Conservation (phyloP, 2,888 invertebrate species). For the Eretmocerus hayati region DNA sequence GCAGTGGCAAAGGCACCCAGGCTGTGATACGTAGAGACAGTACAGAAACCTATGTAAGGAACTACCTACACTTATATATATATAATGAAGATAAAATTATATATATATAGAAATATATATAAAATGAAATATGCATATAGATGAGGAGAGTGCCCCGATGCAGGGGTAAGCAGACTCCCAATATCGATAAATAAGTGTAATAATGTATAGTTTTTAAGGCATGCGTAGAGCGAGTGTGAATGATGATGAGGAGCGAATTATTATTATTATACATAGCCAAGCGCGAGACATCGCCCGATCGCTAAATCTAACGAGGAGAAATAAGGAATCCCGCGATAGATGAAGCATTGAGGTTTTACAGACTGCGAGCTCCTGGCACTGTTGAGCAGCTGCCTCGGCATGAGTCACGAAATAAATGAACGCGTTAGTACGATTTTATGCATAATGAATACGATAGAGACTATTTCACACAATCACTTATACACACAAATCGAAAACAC, state of each 20-base stretch:
- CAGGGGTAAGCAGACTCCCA: slow-evolving; percentile 41
- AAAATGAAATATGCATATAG: slow-evolving; percentile 24
- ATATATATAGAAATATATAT: slow-evolving; percentile 21
- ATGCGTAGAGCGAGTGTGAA: slow-evolving; percentile 26
- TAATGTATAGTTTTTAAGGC: slow-evolving; percentile 38
- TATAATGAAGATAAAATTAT: slow-evolving; percentile 23
- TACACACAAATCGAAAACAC: no score
- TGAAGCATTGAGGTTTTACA: slow-evolving; percentile 15
- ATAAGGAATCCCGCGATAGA: not conserved
- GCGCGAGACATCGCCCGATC: no score
- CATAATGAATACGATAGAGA: slow-evolving; percentile 44
- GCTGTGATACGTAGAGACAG: slow-evolving; percentile 48
- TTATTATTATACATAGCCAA: no score
- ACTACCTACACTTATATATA: slow-evolving; percentile 37
- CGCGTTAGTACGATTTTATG: slow-evolving; percentile 37
- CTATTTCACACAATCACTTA: slow-evolving; percentile 46
- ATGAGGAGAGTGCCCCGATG: slow-evolving; percentile 30
- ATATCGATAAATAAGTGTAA: slow-evolving; percentile 41
- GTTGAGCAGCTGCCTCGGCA: slow-evolving; percentile 40
- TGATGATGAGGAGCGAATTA: not conserved
- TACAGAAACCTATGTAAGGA: slow-evolving; percentile 45
- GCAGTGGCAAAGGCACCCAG: slow-evolving; percentile 47
- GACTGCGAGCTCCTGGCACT: slow-evolving; percentile 30
- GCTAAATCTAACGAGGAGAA: not conserved
- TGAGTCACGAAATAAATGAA: slow-evolving; percentile 27